Base-by-base conservation (phyloP, 2,797 vertebrate genomes). In the Amblyraja radiata region DNA sequence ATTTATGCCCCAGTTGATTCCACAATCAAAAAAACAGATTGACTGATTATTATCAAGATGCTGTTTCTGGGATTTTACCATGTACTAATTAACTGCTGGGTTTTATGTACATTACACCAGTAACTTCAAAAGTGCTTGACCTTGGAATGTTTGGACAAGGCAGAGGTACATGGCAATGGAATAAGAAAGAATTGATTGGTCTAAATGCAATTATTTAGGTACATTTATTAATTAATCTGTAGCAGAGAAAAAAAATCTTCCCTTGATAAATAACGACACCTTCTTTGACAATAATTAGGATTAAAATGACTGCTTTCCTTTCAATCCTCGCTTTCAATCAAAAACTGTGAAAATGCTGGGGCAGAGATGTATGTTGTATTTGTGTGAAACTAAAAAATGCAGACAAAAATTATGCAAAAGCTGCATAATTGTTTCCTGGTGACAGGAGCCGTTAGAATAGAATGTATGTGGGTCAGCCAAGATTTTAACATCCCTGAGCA, bases 371-470 rank as follows among this genome's bases (percentile, higher is more conserved):
- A 28, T 28, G 4, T 91, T 76, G 71, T 1, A 39, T 74, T 90
- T 92, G 25, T 54, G 39, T 92, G 71, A 76, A 76, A 46, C 71
- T 54, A 39, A 71, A 92, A 28, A 76, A 46, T 92, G 90, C 23
- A 92, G 63, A 90, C 32, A 71, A 90, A 90, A 73, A 73, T 90
- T 71, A 25, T 23, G 71, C 46, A 28, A 54, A 88, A 92, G 23
- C 23, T 76, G 36, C 25, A 74, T 92, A 92, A 92, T 92, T 92
- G 90, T 54, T 92, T 92, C 90, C 90, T 76, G 71, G 90, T 76
- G 90, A 54, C 39, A 92, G 71, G 46, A 92, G 36, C 90, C 28
- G 71, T 74, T 46, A 92, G 68, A 14, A 58, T 25, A 92, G 90
- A 74, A 92, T 92, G 90, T 74, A 54, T 74, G 73, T 92, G 0